Evolutionary conservation across 2,888 invertebrate species (phyloP), one percentile per base, ranked within the genome.

Genomic region (Autographa gamma): DNA sequence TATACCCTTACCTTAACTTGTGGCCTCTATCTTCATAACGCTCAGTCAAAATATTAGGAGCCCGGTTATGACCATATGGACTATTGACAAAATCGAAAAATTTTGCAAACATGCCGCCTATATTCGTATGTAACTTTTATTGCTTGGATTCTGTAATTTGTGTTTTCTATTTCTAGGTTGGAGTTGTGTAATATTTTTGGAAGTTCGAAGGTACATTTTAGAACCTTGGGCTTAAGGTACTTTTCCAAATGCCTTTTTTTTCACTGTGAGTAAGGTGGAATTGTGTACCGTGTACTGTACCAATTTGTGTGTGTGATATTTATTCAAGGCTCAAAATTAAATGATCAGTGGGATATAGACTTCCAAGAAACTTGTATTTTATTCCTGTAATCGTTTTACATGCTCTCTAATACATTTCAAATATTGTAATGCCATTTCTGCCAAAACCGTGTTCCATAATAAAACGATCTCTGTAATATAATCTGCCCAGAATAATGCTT

Each of bases 21-120:
- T 84, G 87, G 89, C 86, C 88, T 90, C 86, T 90, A 88, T 90
- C 91, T 89, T 89, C 89, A 90, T 91, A 90, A 88, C 85, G 81
- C 82, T 87, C 84, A 84, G 85, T 85, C 86, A 85, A 88, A 90
- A 89, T 90, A 89, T 87, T 88, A 86, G 80, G 79, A 85, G 80
- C 63, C 70, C 75, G 63, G 74, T 81, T 80, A 85, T 79, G 72
- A 66, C 75, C 70, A 60, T 64, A 59, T 61, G 38, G 66, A 59
- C 58, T 65, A 82, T 82, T 75, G 80, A 68, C 74, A 63, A 80
- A 74, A 82, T 77, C 69, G 79, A 77, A 81, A 70, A 65, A 72
- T 63, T 63, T 61, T 25, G 60, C 61, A 69, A n/a, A n/a, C 34
- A 34, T 63, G 31, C 18, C 25, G 31, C 69, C 16, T 63, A 62